Percentiles rank a stretch among this genome's conserved stretches.
Conservation (phyloP, 2,888 invertebrate species). For the Graphium colonna region DNA sequence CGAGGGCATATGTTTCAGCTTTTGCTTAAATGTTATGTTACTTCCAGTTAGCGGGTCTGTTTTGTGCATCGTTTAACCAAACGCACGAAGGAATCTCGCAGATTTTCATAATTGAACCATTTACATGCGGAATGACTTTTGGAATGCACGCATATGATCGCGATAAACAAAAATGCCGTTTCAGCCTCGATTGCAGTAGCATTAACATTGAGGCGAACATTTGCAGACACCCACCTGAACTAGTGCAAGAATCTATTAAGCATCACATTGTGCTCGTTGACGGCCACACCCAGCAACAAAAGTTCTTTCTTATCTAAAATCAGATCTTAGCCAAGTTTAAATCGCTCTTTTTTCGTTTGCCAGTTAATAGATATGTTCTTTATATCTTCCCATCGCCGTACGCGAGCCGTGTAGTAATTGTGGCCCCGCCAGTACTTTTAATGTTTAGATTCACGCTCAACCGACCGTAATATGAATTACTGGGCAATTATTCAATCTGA, state of each 20-base stretch:
- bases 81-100: slow-evolving; percentile 16
- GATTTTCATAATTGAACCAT: slow-evolving; percentile 20
- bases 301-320: slow-evolving; percentile 31
- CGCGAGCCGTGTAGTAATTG: slow-evolving; percentile 38
- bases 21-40: background rate
- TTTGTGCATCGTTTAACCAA: background rate
- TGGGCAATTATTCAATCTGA: slow-evolving; percentile 1
- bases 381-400: slow-evolving; percentile 32
- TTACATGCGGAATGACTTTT: slow-evolving; percentile 16
- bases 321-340: slow-evolving; percentile 30
- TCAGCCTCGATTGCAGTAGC: slow-evolving; percentile 9
- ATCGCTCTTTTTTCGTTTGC: slow-evolving; percentile 28
- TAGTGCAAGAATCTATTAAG: background rate
- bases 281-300: slow-evolving; percentile 28
- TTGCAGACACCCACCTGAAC: slow-evolving; percentile 15
- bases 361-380: slow-evolving; percentile 39
- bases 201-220: slow-evolving; percentile 17
- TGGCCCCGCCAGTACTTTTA: slow-evolving; percentile 36
- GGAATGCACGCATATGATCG: slow-evolving; percentile 16
- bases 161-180: slow-evolving; percentile 17
- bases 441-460: slow-evolving; percentile 55
- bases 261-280: slow-evolving; percentile 7
- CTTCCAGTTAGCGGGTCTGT: background rate
- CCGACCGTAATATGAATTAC: slow-evolving; percentile 32
- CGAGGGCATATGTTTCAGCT: background rate